Base-by-base conservation (phyloP, 1,140 invertebrate genomes). In the Dendrolimus kikuchii region DNA sequence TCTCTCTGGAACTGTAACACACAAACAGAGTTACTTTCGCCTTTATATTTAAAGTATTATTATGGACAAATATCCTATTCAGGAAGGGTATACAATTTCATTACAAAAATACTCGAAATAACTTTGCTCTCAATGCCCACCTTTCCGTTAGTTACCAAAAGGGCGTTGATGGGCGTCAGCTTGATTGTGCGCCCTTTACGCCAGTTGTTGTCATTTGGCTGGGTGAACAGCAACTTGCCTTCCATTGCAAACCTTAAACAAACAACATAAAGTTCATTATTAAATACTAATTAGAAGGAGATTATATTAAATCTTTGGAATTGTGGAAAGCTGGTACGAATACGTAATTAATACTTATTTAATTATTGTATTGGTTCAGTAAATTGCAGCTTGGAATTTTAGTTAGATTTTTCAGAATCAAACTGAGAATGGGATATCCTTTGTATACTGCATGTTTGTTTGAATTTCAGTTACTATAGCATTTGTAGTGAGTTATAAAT, bases 171-270 rank as follows among this genome's bases (percentile, higher is more conserved):
- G 6, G 94, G 93, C 46, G 92, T 93, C 70, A 97, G 91, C 87
- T 97, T 97, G 59, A 97, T 92, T 40, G 95, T 95, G 62, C 94
- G 91, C 54, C 94, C 93, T 77, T 94, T 92, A 57, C 94, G 91
- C 95, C 95, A 96, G 77, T 96, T 95, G 85, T 94, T 94, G 77
- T 97, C 96, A 44, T 94, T 94, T 40, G 94, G 93, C 77, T 95
- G 94, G 23, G 95, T 94, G 74, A 94, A 95, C 47, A 95, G 88
- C 58, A 98, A 88, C 75, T 93, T 92, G 49, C 96, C 95, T 83
- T 96, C 95, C 74, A 96, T 90, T 51, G 95, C 91, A 74, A 98
- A 97, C 71, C 89, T 89, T 53, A 51, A 43, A 63, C 43, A 54
- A 63, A 67, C 6, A 53, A 6, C 53, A 67, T 41, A 68, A 40